phyloP scores from a whole-genome alignment of 2,113 vertebrate species.

The Hippoglossus stenolepis region DNA sequence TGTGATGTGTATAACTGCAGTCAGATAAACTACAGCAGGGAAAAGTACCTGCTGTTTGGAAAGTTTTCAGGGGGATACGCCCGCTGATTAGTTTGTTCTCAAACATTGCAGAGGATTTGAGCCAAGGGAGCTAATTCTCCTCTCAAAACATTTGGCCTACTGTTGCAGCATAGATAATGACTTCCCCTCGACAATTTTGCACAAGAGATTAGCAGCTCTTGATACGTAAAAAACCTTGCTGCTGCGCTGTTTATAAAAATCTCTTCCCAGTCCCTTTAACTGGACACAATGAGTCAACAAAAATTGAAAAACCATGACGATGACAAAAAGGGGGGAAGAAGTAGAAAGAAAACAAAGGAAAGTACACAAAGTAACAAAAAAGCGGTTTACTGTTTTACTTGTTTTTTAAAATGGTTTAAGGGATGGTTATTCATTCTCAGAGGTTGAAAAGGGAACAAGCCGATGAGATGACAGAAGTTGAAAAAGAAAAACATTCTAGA shows the following conservation, averaged over 20 bases:
- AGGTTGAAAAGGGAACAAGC: constrained; percentile 78
- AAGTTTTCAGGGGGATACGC: constrained; percentile 58
- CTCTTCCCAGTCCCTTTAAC: constrained; percentile 92
- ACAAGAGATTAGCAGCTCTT: constrained; percentile 21
- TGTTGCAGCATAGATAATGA: constrained; percentile 51
- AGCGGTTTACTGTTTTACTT: constrained; percentile 67
- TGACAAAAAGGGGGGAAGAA: constrained; percentile 79
- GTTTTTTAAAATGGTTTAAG: constrained; percentile 72
- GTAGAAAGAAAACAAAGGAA: constrained; percentile 21
- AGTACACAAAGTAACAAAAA: constrained; percentile 50
- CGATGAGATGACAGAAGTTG: constrained; percentile 78
- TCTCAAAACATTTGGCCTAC: constrained; percentile 49
- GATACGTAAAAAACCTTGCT: constrained; percentile 12
- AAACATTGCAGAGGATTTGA: constrained; percentile 65
- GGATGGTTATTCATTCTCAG: constrained; percentile 76
- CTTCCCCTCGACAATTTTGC: constrained; percentile 27
- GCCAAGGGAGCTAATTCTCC: constrained; percentile 52
- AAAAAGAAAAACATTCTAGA: constrained; percentile 80
- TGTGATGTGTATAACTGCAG: constrained; percentile 51
- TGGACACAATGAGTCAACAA: constrained; percentile 86
- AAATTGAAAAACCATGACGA: constrained; percentile 87
- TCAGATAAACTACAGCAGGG: constrained; percentile 53
- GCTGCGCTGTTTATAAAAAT: constrained; percentile 37
- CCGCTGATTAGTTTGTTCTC: constrained; percentile 67
- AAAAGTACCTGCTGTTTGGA: constrained; percentile 58